phyloP scores from a whole-genome alignment of 1,140 invertebrate genomes.

The Hyles vespertilio region DNA sequence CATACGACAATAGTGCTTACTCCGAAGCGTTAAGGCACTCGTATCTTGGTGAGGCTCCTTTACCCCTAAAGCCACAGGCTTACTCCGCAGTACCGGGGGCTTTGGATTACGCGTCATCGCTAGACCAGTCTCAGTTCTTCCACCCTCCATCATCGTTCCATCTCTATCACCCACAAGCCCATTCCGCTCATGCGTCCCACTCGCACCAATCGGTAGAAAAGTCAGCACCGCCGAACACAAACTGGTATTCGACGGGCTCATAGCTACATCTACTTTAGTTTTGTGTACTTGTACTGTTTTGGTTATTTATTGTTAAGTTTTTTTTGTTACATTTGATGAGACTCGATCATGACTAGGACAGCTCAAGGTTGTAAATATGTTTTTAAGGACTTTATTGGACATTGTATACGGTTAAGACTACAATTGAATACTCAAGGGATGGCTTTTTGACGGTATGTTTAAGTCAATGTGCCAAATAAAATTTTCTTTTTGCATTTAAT shows the following conservation, averaged over 20 bases:
- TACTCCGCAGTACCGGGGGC: conserved; percentile 80
- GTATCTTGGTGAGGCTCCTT: conserved; percentile 79
- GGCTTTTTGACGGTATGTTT: conserved; percentile 1
- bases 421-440: conserved; percentile 33
- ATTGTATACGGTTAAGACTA: conserved; percentile 41
- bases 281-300: conserved; percentile 5
- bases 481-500: conserved; percentile 10
- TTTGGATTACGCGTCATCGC: conserved; percentile 67
- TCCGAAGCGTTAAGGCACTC: conserved; percentile 74
- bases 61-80: conserved; percentile 93
- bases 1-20: conserved; percentile 65
- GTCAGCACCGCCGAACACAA: conserved; percentile 77
- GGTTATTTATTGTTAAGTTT: conserved; percentile 42
- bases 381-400: conserved; percentile 5
- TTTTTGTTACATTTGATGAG: conserved; percentile 27
- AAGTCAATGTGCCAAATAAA: conserved; percentile 7
- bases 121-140: conserved; percentile 91
- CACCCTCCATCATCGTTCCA: conserved; percentile 89
- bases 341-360: conserved; percentile 5
- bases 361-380: too few species aligned
- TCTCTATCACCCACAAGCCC: conserved; percentile 87
- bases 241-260: conserved; percentile 88
- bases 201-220: conserved; percentile 69
- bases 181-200: conserved; percentile 70
- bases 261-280: conserved; percentile 67